These are phyloP conservation scores for Dasyurus viverrinus DNA, from an alignment of 2,113 vertebrate species.

Conservation along the genomic window DNA sequence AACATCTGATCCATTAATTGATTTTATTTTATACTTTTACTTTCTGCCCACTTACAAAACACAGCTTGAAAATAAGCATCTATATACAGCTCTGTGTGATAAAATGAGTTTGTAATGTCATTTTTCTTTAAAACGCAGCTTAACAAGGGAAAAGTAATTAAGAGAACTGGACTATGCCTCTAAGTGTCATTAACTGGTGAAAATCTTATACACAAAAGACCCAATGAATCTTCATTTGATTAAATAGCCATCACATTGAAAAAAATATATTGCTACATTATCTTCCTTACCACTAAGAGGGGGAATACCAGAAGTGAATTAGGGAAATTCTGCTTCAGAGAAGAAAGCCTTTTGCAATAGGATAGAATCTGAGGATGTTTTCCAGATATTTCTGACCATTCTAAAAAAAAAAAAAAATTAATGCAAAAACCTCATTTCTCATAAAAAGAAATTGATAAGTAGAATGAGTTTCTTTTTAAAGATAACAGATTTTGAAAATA, in stretches of 20 bases:
- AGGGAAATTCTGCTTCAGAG: neutral
- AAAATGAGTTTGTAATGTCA: neutral
- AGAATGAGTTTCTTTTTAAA: neutral
- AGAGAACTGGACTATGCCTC: neutral
- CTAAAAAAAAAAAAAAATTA: neutral
- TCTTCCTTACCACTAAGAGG: slow-evolving; percentile 3
- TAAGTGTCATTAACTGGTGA: neutral
- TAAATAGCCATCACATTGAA: neutral
- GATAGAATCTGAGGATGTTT: neutral
- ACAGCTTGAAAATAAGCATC: neutral
- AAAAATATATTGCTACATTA: neutral
- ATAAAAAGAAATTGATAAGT: neutral
- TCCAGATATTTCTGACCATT: neutral
- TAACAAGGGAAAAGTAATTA: slow-evolving; percentile 25
- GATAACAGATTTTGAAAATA: neutral
- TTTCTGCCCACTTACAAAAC: neutral
- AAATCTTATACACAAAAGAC: neutral
- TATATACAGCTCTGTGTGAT: neutral
- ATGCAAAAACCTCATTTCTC: neutral
- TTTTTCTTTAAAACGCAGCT: slow-evolving; percentile 4
- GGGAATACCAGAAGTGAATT: slow-evolving; percentile 37
- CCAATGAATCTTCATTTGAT: slow-evolving; percentile 17
- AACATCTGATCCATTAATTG: slow-evolving; percentile 22
- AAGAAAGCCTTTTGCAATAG: neutral
- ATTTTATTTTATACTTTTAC: slow-evolving; percentile 19